Percentiles rank a stretch among this genome's conserved stretches.
Evolutionary conservation across 2,113 vertebrate species (phyloP).

Genomic region (Phrynosoma blainvillii): DNA sequence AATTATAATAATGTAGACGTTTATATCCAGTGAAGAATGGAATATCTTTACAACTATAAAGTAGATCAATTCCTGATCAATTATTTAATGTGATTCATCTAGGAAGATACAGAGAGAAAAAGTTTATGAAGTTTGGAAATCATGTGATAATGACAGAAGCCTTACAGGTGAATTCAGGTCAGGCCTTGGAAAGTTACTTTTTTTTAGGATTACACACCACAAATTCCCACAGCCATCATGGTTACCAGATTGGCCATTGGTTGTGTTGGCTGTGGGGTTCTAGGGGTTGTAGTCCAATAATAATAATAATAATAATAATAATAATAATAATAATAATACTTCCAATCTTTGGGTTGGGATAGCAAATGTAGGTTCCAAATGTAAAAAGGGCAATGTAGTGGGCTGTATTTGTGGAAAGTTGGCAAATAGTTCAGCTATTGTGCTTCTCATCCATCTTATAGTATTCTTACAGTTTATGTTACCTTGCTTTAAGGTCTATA

Average conservation of each 20-base stretch:
- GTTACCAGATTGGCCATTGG: too few relatives aligned
- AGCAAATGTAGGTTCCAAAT: neutral
- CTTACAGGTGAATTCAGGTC: neutral
- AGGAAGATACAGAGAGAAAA: neutral
- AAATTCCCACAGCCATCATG: too few relatives aligned
- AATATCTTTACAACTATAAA: neutral
- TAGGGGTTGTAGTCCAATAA: neutral
- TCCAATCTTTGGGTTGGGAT: neutral
- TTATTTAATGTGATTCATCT: neutral
- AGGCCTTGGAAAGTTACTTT: neutral
- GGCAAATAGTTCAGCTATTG: too few relatives aligned
- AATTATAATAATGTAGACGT: neutral
- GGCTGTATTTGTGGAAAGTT: too few relatives aligned
- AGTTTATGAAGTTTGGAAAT: neutral
- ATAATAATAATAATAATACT: neutral
- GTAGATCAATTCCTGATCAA: neutral
- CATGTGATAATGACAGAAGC: neutral
- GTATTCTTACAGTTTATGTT: too few relatives aligned
- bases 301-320: neutral
- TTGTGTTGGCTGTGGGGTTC: too few relatives aligned
- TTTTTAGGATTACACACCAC: too few relatives aligned
- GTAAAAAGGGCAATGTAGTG: neutral
- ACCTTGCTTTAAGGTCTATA: too few relatives aligned
- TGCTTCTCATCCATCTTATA: too few relatives aligned
- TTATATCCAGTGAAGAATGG: neutral